Base-by-base conservation (phyloP, 2,113 vertebrate genomes). In the Archocentrus centrarchus region DNA sequence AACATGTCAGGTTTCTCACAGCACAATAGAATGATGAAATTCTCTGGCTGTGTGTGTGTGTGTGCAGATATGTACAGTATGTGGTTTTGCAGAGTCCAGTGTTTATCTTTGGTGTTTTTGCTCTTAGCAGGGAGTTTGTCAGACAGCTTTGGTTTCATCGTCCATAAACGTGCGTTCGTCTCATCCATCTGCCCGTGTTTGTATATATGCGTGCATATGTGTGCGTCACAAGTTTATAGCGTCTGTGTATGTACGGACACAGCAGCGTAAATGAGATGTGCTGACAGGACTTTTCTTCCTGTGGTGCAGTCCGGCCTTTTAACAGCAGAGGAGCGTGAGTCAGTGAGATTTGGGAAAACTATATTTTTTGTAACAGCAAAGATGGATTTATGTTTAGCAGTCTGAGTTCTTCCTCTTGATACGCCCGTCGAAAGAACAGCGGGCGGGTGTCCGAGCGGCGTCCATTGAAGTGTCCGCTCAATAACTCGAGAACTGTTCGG, bases 11-110 rank as follows among this genome's bases (percentile, higher is more conserved):
- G 60, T 92, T 89, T 92, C 87, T 87, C 88, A 89, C 35, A 90
- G 86, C 83, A 88, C 83, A 93, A 89, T 70, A 47, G 70, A 80
- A 89, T 92, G 92, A 94, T 91, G 90, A 92, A 93, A 93, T 82
- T 83, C 84, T 63, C 66, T 60, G 1, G 15, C 2, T 81, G 55
- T 53, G 76, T 81, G 32, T 35, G 32, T 35, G 32, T 35, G 32
- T 35, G 32, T 81, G 55, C 44, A 68, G 24, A 24, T 44, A 14
- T 61, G 35, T 86, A 27, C 64, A 81, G 39, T 70, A 68, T 62
- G 84, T 70, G 80, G 22, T 73, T 62, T 30, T 35, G 50, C 57
- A 81, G 37, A 77, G 60, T 82, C 60, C 64, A 63, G 55, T 84
- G 86, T 91, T 90, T 91, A 63, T 83, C 53, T 86, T 81, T 35